Base-by-base conservation (phyloP, 2,888 invertebrate genomes). In the Thyatira batis region DNA sequence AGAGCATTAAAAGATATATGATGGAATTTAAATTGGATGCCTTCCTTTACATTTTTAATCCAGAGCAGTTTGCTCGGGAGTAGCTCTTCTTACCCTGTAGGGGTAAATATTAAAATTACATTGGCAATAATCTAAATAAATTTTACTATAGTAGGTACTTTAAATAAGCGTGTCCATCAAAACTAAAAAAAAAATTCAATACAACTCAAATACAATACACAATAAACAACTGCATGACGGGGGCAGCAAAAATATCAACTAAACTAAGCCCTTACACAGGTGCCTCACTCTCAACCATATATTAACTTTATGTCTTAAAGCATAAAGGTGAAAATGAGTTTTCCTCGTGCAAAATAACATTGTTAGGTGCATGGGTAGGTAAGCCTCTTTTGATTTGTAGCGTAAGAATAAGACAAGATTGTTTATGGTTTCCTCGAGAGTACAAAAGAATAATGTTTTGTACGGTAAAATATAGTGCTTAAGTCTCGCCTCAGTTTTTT, bases 311-410 rank as follows among this genome's bases (percentile, higher is more conserved):
- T 0, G 0, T 0, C 0, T 5, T 11, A 0, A 0, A 0, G n/a
- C 1, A 55, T 73, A 73, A 50, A 53, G 69, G 63, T 58, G 13
- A 50, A 51, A 48, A 44, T 60, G 44, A 4, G 48, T 52, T 56
- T 51, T 11, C n/a, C 9, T 28, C n/a, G 25, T 13, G 56, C 48
- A 62, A 58, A 61, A 44, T 61, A 66, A 70, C 69, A 65, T 69
- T 64, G 73, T 57, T 59, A 51, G 55, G 55, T 67, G 63, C 53
- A 71, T 73, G 75, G 73, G 73, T 78, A 78, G 69, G 78, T 76
- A 85, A 85, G 80, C 81, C 74, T 75, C 79, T 80, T 82, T 83
- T 87, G 87, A 88, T 87, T 87, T 87, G 87, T 85, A 77, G 79
- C 28, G 60, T 67, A 65, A 76, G 80, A 79, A 80, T 80, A 81